Base-by-base conservation (phyloP, 2,888 invertebrate genomes). In the Papilio gigon region DNA sequence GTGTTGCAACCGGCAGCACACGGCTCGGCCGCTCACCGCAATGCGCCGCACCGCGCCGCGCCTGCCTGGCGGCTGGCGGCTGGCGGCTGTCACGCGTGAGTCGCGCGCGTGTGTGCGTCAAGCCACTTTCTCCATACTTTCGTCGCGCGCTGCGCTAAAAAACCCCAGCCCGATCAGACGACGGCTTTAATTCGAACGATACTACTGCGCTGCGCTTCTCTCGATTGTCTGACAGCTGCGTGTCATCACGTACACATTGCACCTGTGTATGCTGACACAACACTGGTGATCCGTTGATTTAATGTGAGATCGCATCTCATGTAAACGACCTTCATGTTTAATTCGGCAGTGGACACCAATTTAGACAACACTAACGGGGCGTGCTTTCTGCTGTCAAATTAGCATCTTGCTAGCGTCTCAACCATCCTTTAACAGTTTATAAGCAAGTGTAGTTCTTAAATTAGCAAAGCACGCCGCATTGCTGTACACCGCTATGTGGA, bases 71-170 rank as follows among this genome's bases (percentile, higher is more conserved):
- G 71, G 78, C 75, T 76, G 82, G 75, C 81, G 47, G 78, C 82
- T 25, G 81, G 78, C 75, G 78, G 73, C 75, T 75, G 74, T 81
- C 82, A 83, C 85, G 86, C 87, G 84, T 83, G 80, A 77, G 78
- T 72, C 84, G 85, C 84, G 88, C 84, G 88, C 87, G 90, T 89
- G 89, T 89, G 90, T 70, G 89, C 91, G 91, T 90, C 87, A 88
- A 88, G 89, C 87, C 90, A 92, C 92, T 92, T 92, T 92, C 92
- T 89, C 92, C 86, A 86, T 88, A 92, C 92, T 92, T 92, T 92
- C 92, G 91, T 90, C 90, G 91, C 81, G 81, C 85, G 81, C 82
- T 84, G 89, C 85, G 87, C 90, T 91, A 91, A 91, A 92, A 66
- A 91, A 90, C 89, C 84, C 71, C 76, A 83, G 81, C 85, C 83